Evolutionary conservation across 2,113 vertebrate species (phyloP).

Genomic region (Xenopus borealis): DNA sequence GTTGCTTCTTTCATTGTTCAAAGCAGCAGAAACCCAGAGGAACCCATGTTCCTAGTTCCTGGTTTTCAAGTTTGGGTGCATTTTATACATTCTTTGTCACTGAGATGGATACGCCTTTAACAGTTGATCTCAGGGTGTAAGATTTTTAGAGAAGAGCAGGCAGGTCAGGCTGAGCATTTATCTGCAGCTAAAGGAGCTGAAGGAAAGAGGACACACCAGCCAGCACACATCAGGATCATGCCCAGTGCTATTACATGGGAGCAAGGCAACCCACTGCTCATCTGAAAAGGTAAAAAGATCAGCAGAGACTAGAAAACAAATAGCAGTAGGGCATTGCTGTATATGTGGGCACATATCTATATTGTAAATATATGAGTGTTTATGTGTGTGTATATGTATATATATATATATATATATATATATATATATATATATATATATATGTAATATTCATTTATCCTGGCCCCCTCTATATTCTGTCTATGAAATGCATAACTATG

Average conservation of each 20-base stretch:
- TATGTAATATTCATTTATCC: no score
- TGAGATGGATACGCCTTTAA: conserved; percentile 67
- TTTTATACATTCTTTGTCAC: conserved; percentile 75
- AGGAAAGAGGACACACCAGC: not conserved
- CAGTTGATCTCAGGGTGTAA: conserved; percentile 57
- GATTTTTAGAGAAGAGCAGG: conserved; percentile 43
- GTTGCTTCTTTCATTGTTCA: conserved; percentile 41
- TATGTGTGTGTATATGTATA: no score
- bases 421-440: no score
- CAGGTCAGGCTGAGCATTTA: not conserved
- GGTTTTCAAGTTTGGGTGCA: conserved; percentile 72
- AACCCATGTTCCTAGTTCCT: conserved; percentile 69
- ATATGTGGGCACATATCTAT: no score
- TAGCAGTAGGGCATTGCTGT: no score
- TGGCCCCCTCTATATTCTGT: no score
- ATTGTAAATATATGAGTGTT: no score
- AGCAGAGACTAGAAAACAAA: no score
- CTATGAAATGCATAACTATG: no score
- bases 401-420: no score
- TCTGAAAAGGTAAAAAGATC: conserved; percentile 29
- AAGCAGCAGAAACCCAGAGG: conserved; percentile 44
- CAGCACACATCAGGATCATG: conserved; percentile 10
- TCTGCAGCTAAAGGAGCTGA: accelerated
- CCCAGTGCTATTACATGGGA: conserved; percentile 8
- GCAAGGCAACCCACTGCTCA: conserved; percentile 14